A percentile compares a stretch with the other conserved stretches of the same genome.
Conservation (phyloP, 2,888 invertebrate genomes). For the Mongoloraphidia duomilia region DNA sequence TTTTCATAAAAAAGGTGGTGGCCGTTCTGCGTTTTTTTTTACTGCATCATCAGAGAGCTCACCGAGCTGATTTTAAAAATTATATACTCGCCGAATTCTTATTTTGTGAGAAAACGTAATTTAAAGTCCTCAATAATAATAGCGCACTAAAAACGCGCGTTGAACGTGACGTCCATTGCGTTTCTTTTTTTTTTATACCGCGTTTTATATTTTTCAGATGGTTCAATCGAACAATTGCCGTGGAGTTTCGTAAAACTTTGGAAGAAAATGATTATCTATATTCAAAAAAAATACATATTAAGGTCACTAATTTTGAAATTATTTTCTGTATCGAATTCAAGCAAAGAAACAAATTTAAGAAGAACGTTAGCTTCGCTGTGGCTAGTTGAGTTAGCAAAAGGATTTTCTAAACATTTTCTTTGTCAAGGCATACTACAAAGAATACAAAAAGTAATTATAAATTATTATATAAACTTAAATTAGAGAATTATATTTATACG, state of each 20-base stretch:
- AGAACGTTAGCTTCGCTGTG: constrained; percentile 1
- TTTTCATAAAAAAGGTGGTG: no score
- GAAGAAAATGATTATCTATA: neutral
- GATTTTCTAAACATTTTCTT: neutral
- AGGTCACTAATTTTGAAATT: neutral
- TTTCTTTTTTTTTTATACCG: no score
- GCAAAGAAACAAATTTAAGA: neutral
- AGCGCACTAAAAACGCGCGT: no score
- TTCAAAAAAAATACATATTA: neutral
- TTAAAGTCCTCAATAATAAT: no score
- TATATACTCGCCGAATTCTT: no score
- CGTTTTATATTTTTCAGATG: constrained; percentile 1
- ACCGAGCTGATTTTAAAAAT: no score
- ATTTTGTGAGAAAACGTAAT: no score
- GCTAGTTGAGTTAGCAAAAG: constrained; percentile 1
- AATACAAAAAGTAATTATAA: no score
- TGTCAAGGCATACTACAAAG: neutral
- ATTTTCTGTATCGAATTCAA: neutral
- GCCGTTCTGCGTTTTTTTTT: neutral
- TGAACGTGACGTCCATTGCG: no score
- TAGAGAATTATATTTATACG: no score
- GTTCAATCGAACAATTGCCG: neutral
- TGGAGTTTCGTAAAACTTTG: neutral
- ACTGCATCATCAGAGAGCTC: no score
- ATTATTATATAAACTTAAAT: no score